These are phyloP conservation scores for Cremastobaeus sp. DNA, from an alignment of 2,888 invertebrate species.

Conservation along the genomic window DNA sequence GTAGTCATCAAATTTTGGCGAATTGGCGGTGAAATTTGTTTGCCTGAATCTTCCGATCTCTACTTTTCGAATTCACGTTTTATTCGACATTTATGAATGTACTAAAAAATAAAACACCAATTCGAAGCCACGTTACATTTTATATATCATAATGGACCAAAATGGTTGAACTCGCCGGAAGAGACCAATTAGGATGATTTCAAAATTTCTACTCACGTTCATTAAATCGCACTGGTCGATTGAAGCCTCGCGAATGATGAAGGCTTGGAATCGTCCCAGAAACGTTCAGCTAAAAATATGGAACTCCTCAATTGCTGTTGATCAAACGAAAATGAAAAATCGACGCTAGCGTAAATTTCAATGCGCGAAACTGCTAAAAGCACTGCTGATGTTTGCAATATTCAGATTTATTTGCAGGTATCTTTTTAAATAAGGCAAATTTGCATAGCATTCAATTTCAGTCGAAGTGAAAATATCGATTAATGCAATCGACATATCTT, in stretches of 20 bases:
- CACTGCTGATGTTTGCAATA: slow-evolving; percentile 6
- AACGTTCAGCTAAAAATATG: slow-evolving; percentile 41
- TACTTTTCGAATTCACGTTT: too few species aligned
- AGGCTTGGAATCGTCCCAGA: slow-evolving; percentile 43
- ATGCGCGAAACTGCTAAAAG: slow-evolving; percentile 20
- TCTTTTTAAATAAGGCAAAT: too few species aligned
- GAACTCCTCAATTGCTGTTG: slow-evolving; percentile 38
- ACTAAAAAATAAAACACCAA: too few species aligned
- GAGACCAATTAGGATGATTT: slow-evolving; percentile 37
- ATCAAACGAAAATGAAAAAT: slow-evolving; percentile 43
- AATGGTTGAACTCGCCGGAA: background rate
- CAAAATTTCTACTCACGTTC: slow-evolving; percentile 32
- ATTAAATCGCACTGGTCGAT: slow-evolving; percentile 32
- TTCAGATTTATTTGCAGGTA: slow-evolving; percentile 16
- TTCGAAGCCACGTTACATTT: slow-evolving; percentile 13
- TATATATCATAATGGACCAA: background rate
- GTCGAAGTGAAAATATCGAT: too few species aligned
- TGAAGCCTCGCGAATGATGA: slow-evolving; percentile 32
- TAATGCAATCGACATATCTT: too few species aligned
- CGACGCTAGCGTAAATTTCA: slow-evolving; percentile 11
- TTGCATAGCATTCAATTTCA: too few species aligned
- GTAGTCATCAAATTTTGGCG: too few species aligned
- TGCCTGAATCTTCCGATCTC: background rate
- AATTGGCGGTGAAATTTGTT: background rate
- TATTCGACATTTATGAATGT: background rate